Base-by-base conservation (phyloP, 2,888 invertebrate species). In the Philereme transversata region DNA sequence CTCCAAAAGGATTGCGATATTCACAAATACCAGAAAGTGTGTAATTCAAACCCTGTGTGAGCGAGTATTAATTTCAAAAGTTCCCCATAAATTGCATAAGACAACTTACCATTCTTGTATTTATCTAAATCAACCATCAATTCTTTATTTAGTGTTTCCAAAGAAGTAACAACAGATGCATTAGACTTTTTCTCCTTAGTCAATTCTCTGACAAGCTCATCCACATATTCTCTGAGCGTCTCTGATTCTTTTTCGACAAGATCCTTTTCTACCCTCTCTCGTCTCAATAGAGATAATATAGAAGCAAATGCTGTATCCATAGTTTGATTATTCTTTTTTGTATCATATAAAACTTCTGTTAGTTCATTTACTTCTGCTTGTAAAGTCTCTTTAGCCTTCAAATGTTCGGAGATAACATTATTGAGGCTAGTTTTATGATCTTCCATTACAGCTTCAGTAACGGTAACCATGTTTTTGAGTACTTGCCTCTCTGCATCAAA, bases 381-480 rank as follows among this genome's bases (percentile, higher is more conserved):
- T 49, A 85, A 62, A 10, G 52, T 60, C 35, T 81, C 79, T 64
- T 76, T 81, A 2, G 66, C 59, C 65, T 77, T 82, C 1, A 72
- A 40, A 60, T 83, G 74, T 62, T 82, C 81, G 1, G 68, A 35
- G 58, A 87, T 79, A 6, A 72, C 64, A 36, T 77, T 82, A 57
- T 75, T 81, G 0, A 82, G 68, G n/a, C 68, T 71, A 4, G 67
- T 56, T 73, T 83, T 86, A 60, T 83, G 79, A 66, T 87, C 87
- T 60, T 87, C 87, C 87, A 86, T 86, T 0, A 86, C 78, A 4
- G 86, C 82, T 72, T 87, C 87, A 2, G 86, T 86, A 0, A 86
- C 84, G 4, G 85, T 78, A 5, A 87, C 78, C 86, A 87, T 86
- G 58, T 86, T 87, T 63, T 83, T 83, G 40, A 86, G 76, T 9